A percentile compares a stretch with the other conserved stretches of the same genome.
phyloP scores from a whole-genome alignment of 2,113 vertebrate species.

The Aegithalos caudatus region DNA sequence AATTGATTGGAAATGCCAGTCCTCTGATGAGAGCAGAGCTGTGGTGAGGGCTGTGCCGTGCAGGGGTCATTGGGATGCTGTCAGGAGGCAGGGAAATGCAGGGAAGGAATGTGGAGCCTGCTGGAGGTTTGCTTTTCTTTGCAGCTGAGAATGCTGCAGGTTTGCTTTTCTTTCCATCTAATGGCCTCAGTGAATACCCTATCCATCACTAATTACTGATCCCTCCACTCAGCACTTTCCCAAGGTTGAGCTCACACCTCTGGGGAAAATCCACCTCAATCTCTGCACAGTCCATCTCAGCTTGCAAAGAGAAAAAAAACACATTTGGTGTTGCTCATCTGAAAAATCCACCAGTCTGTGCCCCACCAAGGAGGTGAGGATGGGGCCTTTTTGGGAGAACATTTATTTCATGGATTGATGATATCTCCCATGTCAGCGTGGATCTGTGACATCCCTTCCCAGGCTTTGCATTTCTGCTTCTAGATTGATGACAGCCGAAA shows the following conservation, averaged over 20 bases:
- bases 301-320: neutral
- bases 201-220: slow-evolving; percentile 59
- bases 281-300: neutral
- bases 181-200: neutral
- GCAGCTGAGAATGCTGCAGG: slow-evolving; percentile 11
- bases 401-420: neutral
- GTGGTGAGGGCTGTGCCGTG: neutral
- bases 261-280: neutral
- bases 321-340: neutral
- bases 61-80: neutral
- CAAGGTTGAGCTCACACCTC: slow-evolving; percentile 30
- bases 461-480: neutral
- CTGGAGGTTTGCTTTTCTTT: slow-evolving; percentile 47
- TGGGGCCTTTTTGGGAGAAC: neutral
- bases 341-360: neutral
- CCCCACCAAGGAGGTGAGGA: neutral
- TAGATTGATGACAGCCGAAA: neutral
- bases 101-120: slow-evolving; percentile 18
- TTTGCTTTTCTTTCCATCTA: slow-evolving; percentile 60
- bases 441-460: neutral
- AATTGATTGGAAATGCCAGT: slow-evolving; percentile 65
- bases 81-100: neutral
- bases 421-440: accelerated
- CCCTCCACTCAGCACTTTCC: slow-evolving; percentile 42
- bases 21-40: neutral